Evolutionary conservation across 92 coral and sea anemone genomes (phyloP).

Genomic region (Zoanthus gigantus): DNA sequence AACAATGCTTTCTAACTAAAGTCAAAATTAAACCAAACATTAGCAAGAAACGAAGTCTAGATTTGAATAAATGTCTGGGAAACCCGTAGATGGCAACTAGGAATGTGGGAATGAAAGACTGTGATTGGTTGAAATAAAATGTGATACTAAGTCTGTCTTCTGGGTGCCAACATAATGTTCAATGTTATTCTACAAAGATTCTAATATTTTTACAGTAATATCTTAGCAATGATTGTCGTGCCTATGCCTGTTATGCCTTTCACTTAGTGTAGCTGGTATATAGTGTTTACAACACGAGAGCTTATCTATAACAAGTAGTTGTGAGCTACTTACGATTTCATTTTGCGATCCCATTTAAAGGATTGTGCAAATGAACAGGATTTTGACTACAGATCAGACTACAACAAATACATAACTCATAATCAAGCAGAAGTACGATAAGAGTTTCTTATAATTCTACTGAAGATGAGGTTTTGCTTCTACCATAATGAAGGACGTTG

Average conservation of each 20-base stretch:
- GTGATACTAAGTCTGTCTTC: no score
- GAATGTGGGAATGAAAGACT: no score
- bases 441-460: conserved; percentile 11
- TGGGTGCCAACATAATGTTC: no score
- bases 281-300: conserved; percentile 16
- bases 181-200: no score
- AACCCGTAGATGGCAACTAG: no score
- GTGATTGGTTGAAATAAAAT: no score
- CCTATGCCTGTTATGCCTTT: conserved; percentile 6
- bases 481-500: conserved; percentile 3
- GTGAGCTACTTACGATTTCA: conserved; percentile 30
- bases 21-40: no score
- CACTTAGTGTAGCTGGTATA: conserved; percentile 15
- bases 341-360: conserved; percentile 14
- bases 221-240: background rate
- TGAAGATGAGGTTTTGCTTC: conserved; percentile 22
- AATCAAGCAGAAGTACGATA: conserved; percentile 11
- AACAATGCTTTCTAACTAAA: no score
- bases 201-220: no score
- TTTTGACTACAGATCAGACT: conserved; percentile 14
- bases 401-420: conserved; percentile 10
- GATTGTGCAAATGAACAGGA: conserved; percentile 32
- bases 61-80: no score
- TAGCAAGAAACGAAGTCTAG: no score
- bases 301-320: conserved; percentile 9